Conservation (phyloP, 2,797 vertebrate genomes). For the Mustela erminea region DNA sequence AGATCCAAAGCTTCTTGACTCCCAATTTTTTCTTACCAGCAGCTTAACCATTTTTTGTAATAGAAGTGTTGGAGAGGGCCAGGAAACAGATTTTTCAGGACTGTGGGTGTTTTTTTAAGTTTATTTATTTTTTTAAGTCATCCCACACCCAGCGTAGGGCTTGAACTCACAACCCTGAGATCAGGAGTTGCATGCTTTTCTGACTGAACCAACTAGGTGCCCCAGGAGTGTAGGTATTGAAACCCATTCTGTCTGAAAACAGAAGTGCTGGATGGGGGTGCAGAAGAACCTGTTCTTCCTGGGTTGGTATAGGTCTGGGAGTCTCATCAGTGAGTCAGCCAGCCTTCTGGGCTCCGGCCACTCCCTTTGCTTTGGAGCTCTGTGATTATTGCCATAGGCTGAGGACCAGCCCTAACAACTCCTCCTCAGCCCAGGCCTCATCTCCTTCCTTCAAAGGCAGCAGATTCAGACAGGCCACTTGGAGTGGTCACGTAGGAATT, state of each 20-base stretch:
- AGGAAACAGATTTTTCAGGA: conserved; percentile 17
- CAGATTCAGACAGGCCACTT: conserved; percentile 14
- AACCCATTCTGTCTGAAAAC: conserved; percentile 60
- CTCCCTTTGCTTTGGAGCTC: conserved; percentile 52
- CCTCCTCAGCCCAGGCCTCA: conserved; percentile 54
- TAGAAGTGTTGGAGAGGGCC: background rate
- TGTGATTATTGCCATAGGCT: conserved; percentile 78
- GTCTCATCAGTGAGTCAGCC: conserved; percentile 83
- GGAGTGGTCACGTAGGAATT: conserved; percentile 11
- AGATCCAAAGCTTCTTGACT: background rate
- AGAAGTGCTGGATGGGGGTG: conserved; percentile 44
- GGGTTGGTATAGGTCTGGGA: conserved; percentile 42
- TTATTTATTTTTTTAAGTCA: background rate
- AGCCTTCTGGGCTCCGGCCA: conserved; percentile 50
- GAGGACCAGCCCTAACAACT: conserved; percentile 79
- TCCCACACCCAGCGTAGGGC: no score
- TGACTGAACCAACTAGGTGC: background rate
- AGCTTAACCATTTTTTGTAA: conserved; percentile 14
- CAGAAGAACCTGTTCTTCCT: conserved; percentile 80
- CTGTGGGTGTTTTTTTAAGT: background rate
- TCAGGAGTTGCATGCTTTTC: background rate
- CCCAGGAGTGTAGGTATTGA: background rate
- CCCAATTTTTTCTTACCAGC: background rate
- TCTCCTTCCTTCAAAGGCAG: conserved; percentile 39
- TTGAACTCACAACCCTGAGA: background rate